A percentile compares a stretch with the other conserved stretches of the same genome.
These are phyloP conservation scores for Meteorus cinctellus DNA, from an alignment of 2,888 invertebrate genomes.

Conservation along the genomic window DNA sequence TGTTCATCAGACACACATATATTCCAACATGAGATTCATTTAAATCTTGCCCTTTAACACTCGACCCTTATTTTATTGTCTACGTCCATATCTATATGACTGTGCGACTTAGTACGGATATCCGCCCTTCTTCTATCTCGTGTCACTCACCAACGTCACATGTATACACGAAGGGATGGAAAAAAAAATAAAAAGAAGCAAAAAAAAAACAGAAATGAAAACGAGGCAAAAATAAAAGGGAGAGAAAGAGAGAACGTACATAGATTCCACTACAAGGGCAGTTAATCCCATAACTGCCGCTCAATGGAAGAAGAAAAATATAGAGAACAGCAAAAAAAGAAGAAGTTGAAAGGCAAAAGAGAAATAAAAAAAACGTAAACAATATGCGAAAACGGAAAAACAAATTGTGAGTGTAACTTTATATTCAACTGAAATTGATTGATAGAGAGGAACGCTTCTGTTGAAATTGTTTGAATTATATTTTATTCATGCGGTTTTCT, in stretches of 20 bases:
- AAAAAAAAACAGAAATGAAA: neutral
- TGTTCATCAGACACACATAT: constrained; percentile 19
- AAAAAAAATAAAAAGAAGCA: neutral
- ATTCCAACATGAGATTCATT: constrained; percentile 34
- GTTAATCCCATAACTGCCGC: constrained; percentile 50
- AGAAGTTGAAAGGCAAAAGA: neutral
- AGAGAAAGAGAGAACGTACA: constrained; percentile 24
- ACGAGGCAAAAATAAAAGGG: constrained; percentile 22
- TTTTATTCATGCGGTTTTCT: too few relatives aligned
- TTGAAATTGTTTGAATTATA: too few relatives aligned
- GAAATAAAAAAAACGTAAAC: neutral
- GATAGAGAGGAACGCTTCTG: too few relatives aligned
- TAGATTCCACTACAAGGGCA: constrained; percentile 41
- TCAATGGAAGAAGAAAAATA: constrained; percentile 37
- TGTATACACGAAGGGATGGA: constrained; percentile 16
- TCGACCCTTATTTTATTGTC: constrained; percentile 44
- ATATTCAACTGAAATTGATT: neutral
- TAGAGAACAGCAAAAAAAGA: constrained; percentile 13
- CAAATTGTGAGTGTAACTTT: neutral
- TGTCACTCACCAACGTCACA: constrained; percentile 27
- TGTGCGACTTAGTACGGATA: constrained; percentile 31
- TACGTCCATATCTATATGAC: constrained; percentile 28
- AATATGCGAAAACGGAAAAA: neutral
- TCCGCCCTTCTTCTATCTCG: constrained; percentile 36
- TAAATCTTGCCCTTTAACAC: constrained; percentile 41